Evolutionary conservation across 2,888 invertebrate genomes (phyloP), one percentile per base, ranked within the genome.

Genomic region (Malachius bipustulatus): DNA sequence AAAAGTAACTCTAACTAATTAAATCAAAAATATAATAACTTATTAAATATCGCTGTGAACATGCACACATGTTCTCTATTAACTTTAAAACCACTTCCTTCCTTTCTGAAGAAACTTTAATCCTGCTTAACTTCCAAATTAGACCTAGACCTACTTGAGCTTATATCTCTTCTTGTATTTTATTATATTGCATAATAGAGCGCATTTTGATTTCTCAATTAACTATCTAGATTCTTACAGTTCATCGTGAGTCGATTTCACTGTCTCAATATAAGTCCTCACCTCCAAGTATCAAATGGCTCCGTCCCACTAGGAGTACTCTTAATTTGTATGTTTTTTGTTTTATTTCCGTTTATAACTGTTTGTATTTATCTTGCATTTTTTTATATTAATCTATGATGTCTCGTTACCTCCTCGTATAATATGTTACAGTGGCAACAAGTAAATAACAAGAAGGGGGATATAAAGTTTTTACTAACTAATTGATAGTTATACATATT

Each of bases 251-350:
- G 9, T 24, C 8, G 9, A 24, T 24, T 24, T 9, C 9, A 47
- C 45, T 52, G 44, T 47, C 51, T 52, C 44, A 51, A n/a, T n/a
- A n/a, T n/a, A n/a, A n/a, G n/a, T 64, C 63, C 63, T 64, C 62
- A 64, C 66, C 66, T 67, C 67, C 67, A 67, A 67, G 67, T 67
- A 67, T 67, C 66, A 67, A 65, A 64, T 63, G 64, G 64, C 64
- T 65, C 65, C 63, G 63, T 64, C 64, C 64, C 63, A 58, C 57
- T 62, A 62, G 61, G 60, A 62, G 56, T 61, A 61, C n/a, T 62
- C 59, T 58, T 56, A 60, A 61, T 63, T 58, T 62, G 59, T 63
- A 62, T 62, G 61, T 60, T 62, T 61, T 62, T 58, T 60, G 59
- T 61, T 61, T 60, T 51, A 52, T 58, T 61, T 56, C 51, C 51